Evolutionary conservation across 1,140 invertebrate genomes (phyloP), one percentile per base, ranked within the genome.

Genomic region (Melipona quadrifasciata): DNA sequence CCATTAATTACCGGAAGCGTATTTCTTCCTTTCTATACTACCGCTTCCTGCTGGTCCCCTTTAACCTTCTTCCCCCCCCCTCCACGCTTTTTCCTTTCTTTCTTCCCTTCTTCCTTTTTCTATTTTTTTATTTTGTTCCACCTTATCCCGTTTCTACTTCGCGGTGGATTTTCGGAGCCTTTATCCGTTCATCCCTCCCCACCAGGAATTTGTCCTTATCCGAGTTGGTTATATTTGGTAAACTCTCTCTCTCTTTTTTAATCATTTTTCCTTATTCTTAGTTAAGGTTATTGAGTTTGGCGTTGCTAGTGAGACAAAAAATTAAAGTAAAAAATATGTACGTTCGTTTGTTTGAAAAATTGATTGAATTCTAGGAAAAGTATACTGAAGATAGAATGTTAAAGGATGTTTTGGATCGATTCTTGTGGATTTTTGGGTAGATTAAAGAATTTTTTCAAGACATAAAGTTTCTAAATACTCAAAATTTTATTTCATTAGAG

Each of bases 1-100:
- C 90, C 91, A 93, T 93, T 93, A 93, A 94, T 94, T 93, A 93
- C 92, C 88, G 77, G 67, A 88, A 86, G 58, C 17, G 80, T 81
- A 88, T 90, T 90, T 91, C 86, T 86, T 88, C 82, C 75, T 86
- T 47, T 77, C 84, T 81, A 80, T 51, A 34, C 65, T 78, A n/a
- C 31, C 39, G 57, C 65, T 55, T 82, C 82, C 75, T 74, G 82
- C 88, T 77, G 76, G 71, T 78, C 47, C 81, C 85, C 83, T 86
- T 89, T 79, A 72, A 85, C 21, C 80, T 61, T 87, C 79, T 80
- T 82, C 72, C 78, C 75, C 53, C 61, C 53, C 39, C 8, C 39
- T 39, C 39, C 8, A 39, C 39, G 39, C 57, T 80, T 88, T 90
- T 81, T 80, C 27, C 86, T 78, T 73, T 27, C 16, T 27, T 76